Evolutionary conservation across 1,140 invertebrate genomes (phyloP), one percentile per base, ranked within the genome.

Genomic region (Drosophila repletoides): DNA sequence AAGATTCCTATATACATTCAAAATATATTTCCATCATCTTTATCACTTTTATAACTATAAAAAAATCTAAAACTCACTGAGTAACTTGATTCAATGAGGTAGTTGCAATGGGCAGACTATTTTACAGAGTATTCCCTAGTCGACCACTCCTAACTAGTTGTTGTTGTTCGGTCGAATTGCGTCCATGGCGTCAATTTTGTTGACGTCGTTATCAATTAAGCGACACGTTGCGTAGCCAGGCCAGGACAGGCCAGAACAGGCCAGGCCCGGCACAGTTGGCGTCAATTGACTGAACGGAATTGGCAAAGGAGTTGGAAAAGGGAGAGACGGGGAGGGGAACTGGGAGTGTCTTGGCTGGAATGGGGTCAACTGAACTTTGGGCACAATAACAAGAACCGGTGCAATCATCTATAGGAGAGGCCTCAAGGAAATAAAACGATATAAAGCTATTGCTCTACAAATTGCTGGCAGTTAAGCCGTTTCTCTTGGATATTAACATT

Each of bases 151-250:
- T n/a, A n/a, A n/a, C n/a, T n/a, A n/a, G n/a, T 51, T 77, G 22
- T 41, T 40, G 29, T 29, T 53, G 31, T 69, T 64, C 61, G 63
- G 34, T 76, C 67, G 68, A 59, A 73, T 72, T 74, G 70, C 76
- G 53, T 60, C 53, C 48, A 77, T 74, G 65, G 75, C 75, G 72
- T 76, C 74, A 73, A 83, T 83, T 83, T 83, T 70, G 73, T 84
- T 84, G 79, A 84, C 56, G 73, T 84, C 74, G 79, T 84, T 83
- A 83, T 83, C 77, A 83, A 83, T 83, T 83, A 83, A 79, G 70
- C 69, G 77, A 84, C 73, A 81, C 77, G 73, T 76, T 81, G 77
- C 69, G 77, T 76, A 72, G 77, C 69, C 55, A 45, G 73, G n/a
- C n/a, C n/a, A n/a, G n/a, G n/a, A n/a, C n/a, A n/a, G n/a, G n/a